Evolutionary conservation across 2,797 vertebrate species (phyloP).

Genomic region (Chaenodraco wilsoni): DNA sequence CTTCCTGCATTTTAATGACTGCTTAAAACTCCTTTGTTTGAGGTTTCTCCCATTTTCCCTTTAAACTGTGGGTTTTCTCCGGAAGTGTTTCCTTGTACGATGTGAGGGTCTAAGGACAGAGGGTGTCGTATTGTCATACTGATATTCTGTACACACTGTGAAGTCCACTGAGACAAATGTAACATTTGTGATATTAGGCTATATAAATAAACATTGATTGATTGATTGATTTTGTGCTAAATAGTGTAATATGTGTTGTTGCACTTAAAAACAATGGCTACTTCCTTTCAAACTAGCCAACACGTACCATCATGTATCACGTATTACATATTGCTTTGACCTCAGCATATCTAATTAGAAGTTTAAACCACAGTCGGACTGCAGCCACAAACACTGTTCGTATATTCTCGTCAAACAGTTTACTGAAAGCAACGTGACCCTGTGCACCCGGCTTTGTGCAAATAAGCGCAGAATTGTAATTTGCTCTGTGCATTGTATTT

Average conservation of each 20-base stretch:
- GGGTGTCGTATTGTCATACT: no score
- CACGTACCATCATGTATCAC: neutral
- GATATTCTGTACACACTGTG: no score
- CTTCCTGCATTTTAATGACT: neutral
- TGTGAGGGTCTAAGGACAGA: no score
- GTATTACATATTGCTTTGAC: conserved; percentile 26
- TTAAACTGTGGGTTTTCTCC: no score
- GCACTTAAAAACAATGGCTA: conserved; percentile 26
- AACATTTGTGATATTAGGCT: no score
- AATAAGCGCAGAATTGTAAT: conserved; percentile 78
- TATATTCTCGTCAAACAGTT: conserved; percentile 45
- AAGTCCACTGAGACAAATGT: no score
- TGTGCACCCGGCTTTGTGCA: conserved; percentile 64
- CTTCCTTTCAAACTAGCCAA: neutral
- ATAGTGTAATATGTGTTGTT: conserved; percentile 18
- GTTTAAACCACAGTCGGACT: conserved; percentile 26
- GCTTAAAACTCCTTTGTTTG: conserved; percentile 13
- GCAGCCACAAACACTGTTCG: conserved; percentile 20
- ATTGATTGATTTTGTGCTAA: neutral
- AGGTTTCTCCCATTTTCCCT: no score
- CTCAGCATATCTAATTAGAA: conserved; percentile 37
- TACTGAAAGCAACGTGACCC: conserved; percentile 58
- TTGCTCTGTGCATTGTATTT: conserved; percentile 79
- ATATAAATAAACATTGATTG: no score
- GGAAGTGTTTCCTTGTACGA: no score